A percentile compares a stretch with the other conserved stretches of the same genome.
Evolutionary conservation across 2,113 vertebrate species (phyloP).

Genomic region (Alaudala cheleensis): DNA sequence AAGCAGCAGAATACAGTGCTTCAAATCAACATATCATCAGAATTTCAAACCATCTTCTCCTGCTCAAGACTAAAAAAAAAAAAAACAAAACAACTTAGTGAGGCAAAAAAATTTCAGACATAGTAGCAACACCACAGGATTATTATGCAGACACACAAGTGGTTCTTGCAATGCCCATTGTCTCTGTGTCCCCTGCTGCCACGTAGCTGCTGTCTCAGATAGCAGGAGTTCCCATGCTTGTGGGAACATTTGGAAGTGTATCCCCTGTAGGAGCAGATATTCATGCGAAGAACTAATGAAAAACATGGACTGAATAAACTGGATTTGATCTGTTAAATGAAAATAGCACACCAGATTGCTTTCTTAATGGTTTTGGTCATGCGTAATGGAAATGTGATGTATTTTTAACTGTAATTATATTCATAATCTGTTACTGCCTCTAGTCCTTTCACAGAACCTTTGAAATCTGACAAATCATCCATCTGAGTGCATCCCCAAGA

Average conservation of each 20-base stretch:
- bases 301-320: neutral
- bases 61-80: neutral
- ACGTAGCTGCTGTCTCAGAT: neutral
- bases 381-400: neutral
- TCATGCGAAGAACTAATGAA: conserved; percentile 11
- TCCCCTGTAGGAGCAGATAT: neutral
- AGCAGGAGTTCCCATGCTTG: neutral
- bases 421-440: neutral
- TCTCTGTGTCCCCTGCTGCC: neutral
- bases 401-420: neutral
- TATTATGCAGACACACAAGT: neutral
- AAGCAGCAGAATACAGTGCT: neutral
- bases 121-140: neutral
- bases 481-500: neutral
- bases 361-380: conserved; percentile 15
- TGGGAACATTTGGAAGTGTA: neutral
- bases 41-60: neutral
- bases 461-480: neutral
- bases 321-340: conserved; percentile 30
- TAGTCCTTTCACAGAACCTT: neutral
- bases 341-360: conserved; percentile 4
- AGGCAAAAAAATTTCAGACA: no score
- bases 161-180: fast-evolving
- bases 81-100: neutral
- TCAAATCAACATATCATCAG: neutral